These are phyloP conservation scores for Psylliodes chrysocephalus DNA, from an alignment of 2,888 invertebrate species.

Conservation along the genomic window DNA sequence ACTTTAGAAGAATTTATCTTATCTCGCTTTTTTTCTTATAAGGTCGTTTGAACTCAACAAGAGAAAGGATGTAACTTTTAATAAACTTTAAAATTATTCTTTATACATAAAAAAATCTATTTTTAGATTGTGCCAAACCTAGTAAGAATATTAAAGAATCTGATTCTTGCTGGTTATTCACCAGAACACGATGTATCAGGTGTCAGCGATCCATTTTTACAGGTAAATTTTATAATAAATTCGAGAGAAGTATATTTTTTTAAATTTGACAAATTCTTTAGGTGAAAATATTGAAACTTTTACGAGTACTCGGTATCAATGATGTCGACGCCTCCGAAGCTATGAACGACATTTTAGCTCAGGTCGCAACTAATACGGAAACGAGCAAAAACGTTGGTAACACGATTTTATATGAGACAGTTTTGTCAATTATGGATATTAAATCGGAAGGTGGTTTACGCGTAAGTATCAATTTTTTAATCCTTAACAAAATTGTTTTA, in stretches of 20 bases:
- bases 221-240: no score
- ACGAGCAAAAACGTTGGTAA: slow-evolving; percentile 99
- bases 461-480: slow-evolving; percentile 64
- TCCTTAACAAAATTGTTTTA: no score
- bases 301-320: slow-evolving; percentile 94
- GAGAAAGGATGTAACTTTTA: background rate
- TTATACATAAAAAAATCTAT: no score
- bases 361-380: slow-evolving; percentile 99
- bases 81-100: background rate
- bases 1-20: no score
- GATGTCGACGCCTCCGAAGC: slow-evolving; percentile 98
- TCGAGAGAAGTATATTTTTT: no score
- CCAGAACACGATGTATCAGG: slow-evolving; percentile 99
- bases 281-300: slow-evolving; percentile 95
- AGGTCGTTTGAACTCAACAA: no score
- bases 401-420: slow-evolving; percentile 99
- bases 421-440: slow-evolving; percentile 99
- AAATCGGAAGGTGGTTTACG: slow-evolving; percentile 94
- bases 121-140: slow-evolving; percentile 97
- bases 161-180: slow-evolving; percentile 98
- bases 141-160: slow-evolving; percentile 97
- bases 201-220: slow-evolving; percentile 98
- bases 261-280: slow-evolving; percentile 62
- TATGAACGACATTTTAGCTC: slow-evolving; percentile 99
- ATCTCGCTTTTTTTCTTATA: no score